Percentiles rank a stretch among this genome's conserved stretches.
phyloP scores from a whole-genome alignment of 2,888 invertebrate species.

The Clostera curtula region DNA sequence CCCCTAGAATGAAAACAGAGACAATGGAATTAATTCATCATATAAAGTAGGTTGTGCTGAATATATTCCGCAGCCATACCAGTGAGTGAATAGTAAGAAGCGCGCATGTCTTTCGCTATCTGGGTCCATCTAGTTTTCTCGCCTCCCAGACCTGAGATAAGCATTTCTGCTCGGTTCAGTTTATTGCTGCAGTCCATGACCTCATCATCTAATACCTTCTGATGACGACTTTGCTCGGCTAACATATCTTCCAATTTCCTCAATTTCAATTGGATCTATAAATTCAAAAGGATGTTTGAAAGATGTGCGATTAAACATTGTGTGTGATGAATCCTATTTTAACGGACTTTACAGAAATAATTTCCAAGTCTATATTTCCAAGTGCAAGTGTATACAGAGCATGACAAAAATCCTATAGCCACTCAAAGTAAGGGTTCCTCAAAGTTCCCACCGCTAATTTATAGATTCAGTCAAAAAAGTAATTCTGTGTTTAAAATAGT shows the following conservation, averaged over 20 bases:
- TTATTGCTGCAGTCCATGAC: conserved; percentile 92
- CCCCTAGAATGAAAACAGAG: conserved; percentile 76
- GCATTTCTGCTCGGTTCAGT: conserved; percentile 91
- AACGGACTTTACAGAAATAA: no score
- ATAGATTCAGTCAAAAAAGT: no score
- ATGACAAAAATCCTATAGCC: no score
- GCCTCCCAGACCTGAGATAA: conserved; percentile 93
- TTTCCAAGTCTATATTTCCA: no score
- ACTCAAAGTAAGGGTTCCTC: no score
- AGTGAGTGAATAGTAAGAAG: conserved; percentile 81
- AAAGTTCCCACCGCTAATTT: no score
- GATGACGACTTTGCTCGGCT: conserved; percentile 78
- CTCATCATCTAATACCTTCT: conserved; percentile 86
- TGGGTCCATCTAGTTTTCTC: conserved; percentile 92
- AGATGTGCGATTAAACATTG: fast-evolving
- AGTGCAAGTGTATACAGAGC: no score
- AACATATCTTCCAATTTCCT: conserved; percentile 82
- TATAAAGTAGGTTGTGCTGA: no score
- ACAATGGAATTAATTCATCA: no score
- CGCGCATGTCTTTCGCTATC: conserved; percentile 81
- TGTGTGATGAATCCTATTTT: no score
- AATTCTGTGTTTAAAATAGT: no score
- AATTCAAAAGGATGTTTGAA: background rate
- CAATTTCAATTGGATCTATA: conserved; percentile 77
- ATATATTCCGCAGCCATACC: no score